phyloP scores from a whole-genome alignment of 2,113 vertebrate species.

The Laticauda laticaudata region DNA sequence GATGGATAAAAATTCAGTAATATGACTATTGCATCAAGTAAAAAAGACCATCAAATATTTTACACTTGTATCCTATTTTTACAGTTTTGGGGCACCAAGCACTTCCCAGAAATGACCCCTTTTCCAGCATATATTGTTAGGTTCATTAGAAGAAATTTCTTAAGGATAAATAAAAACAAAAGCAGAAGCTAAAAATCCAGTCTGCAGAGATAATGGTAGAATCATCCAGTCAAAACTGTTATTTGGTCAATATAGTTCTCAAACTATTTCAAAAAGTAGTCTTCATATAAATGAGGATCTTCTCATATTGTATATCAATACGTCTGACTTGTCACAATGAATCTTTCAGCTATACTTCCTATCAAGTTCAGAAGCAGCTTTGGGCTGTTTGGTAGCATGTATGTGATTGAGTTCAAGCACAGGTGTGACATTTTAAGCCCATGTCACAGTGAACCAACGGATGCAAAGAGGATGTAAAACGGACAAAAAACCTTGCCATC shows the following conservation, averaged over 20 bases:
- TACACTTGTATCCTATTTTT: conserved; percentile 45
- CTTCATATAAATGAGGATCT: not conserved
- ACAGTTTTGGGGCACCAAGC: conserved; percentile 2
- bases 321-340: not conserved
- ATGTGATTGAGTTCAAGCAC: not conserved
- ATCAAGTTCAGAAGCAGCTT: not conserved
- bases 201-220: conserved; percentile 36
- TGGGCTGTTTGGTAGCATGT: not conserved
- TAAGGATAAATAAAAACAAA: conserved; percentile 20
- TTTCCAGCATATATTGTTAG: conserved; percentile 21
- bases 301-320: not conserved
- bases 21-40: not conserved
- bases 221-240: conserved; percentile 15
- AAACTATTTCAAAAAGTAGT: conserved; percentile 14
- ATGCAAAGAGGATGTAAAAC: too few relatives aligned
- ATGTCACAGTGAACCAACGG: too few relatives aligned
- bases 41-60: conserved; percentile 42
- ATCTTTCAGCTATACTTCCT: not conserved
- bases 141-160: conserved; percentile 26
- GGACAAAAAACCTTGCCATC: too few relatives aligned
- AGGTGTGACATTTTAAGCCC: too few relatives aligned
- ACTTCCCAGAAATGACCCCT: conserved; percentile 1
- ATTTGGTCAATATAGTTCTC: conserved; percentile 39
- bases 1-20: not conserved
- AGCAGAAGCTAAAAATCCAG: conserved; percentile 11